A percentile compares a stretch with the other conserved stretches of the same genome.
phyloP scores from a whole-genome alignment of 2,113 vertebrate genomes.

The Anhinga anhinga region DNA sequence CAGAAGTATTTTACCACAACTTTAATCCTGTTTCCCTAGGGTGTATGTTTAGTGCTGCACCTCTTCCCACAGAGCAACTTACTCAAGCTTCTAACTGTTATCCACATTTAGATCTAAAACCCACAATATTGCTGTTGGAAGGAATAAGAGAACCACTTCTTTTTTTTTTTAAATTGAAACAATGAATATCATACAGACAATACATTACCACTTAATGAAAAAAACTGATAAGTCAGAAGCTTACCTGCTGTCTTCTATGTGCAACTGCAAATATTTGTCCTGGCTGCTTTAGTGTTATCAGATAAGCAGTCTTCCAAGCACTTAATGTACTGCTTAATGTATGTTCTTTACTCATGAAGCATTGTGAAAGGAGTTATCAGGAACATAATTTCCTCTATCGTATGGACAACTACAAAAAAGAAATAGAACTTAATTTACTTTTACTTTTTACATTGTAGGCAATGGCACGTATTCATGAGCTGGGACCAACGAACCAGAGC shows the following conservation, averaged over 20 bases:
- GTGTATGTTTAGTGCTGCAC: background rate
- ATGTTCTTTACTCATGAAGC: background rate
- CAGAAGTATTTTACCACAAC: background rate
- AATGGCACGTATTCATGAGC: background rate
- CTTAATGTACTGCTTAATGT: background rate
- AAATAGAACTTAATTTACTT: background rate
- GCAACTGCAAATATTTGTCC: background rate
- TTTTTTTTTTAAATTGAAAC: background rate
- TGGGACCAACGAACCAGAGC: background rate
- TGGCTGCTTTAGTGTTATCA: background rate
- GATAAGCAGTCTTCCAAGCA: background rate
- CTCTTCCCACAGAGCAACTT: background rate
- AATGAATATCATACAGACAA: background rate
- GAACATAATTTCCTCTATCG: background rate
- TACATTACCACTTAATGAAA: background rate
- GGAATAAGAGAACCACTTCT: background rate
- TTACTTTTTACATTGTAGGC: background rate
- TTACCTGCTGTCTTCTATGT: background rate
- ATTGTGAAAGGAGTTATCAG: background rate
- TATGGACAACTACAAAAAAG: background rate
- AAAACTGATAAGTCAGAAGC: background rate
- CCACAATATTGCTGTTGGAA: background rate
- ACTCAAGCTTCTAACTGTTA: background rate
- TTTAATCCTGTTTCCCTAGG: background rate
- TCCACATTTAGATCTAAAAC: background rate